Percentiles rank a stretch among this genome's conserved stretches.
phyloP scores from a whole-genome alignment of 2,888 invertebrate species.

The Luffia ferchaultella region DNA sequence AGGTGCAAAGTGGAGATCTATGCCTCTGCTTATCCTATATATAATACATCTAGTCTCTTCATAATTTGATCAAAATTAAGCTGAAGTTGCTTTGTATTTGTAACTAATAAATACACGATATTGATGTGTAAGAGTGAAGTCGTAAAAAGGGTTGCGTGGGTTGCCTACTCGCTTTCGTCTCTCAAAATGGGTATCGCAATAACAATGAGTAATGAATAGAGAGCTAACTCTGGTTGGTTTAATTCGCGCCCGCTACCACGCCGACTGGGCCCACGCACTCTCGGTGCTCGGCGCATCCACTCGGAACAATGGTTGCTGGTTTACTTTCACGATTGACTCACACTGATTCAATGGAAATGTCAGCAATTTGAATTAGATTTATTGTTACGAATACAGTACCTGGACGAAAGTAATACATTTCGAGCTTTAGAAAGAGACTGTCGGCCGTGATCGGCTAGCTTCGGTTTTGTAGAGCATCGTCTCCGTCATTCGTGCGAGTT shows the following conservation, averaged over 20 bases:
- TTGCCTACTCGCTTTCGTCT: constrained; percentile 53
- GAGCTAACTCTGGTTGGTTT: constrained; percentile 55
- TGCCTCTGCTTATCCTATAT: too few species aligned
- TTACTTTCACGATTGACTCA: constrained; percentile 66
- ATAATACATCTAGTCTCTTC: too few species aligned
- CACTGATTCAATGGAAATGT: constrained; percentile 54
- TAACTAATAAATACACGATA: too few species aligned
- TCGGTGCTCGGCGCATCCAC: constrained; percentile 53
- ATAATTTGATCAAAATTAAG: too few species aligned
- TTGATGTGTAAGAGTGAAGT: neutral
- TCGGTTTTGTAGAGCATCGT: too few species aligned
- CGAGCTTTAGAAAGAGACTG: too few species aligned
- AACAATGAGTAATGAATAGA: constrained; percentile 66
- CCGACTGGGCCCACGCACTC: constrained; percentile 44
- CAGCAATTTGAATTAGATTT: constrained; percentile 53
- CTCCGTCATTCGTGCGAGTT: too few species aligned
- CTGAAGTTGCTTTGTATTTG: too few species aligned
- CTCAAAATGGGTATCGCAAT: constrained; percentile 58
- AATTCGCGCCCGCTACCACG: constrained; percentile 33
- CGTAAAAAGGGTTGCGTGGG: constrained; percentile 20
- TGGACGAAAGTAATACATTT: too few species aligned
- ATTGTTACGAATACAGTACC: constrained; percentile 25
- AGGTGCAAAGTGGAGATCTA: too few species aligned
- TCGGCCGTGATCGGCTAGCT: too few species aligned
- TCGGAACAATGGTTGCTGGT: constrained; percentile 64